Evolutionary conservation across 30 jellyfish, hydroid and myxozoan genomes (phyloP).

Genomic region (Aurelia aurita complex sp. Pacific): DNA sequence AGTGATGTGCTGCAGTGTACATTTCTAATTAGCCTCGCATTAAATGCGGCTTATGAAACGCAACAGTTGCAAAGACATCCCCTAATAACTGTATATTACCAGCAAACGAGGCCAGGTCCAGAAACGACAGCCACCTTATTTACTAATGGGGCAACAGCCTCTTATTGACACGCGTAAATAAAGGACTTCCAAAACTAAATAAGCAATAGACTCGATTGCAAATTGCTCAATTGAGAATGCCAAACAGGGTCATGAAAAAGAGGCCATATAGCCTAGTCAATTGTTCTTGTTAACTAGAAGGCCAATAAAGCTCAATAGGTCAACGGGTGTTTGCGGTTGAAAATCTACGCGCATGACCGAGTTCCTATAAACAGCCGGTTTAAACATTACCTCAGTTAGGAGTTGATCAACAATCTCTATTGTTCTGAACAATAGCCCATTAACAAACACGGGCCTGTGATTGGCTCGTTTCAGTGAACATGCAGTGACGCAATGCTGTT

Average conservation of each 20-base stretch:
- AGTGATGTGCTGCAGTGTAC: too few relatives aligned
- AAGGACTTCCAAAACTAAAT: neutral
- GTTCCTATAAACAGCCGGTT: slow-evolving; percentile 62
- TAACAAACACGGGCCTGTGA: slow-evolving; percentile 39
- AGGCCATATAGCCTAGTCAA: slow-evolving; percentile 31
- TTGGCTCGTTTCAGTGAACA: slow-evolving; percentile 70
- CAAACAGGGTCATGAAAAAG: slow-evolving; percentile 53
- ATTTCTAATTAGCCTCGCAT: too few relatives aligned
- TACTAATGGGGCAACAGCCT: slow-evolving; percentile 6
- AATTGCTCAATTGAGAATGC: slow-evolving; percentile 27
- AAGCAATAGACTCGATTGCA: slow-evolving; percentile 54
- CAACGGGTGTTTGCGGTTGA: slow-evolving; percentile 72
- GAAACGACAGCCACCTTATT: neutral
- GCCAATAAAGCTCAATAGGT: slow-evolving; percentile 65
- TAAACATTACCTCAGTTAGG: slow-evolving; percentile 83
- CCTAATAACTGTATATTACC: neutral
- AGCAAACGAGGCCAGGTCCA: neutral
- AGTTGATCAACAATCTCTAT: slow-evolving; percentile 59
- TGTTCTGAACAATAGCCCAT: slow-evolving; percentile 57
- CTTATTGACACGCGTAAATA: slow-evolving; percentile 25
- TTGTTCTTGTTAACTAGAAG: slow-evolving; percentile 59
- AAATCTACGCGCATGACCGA: slow-evolving; percentile 66
- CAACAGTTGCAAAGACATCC: neutral
- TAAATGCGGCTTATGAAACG: too few relatives aligned
- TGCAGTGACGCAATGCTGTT: slow-evolving; percentile 91